phyloP scores from a whole-genome alignment of 2,797 vertebrate species.

The Melanotaenia trifasciata region DNA sequence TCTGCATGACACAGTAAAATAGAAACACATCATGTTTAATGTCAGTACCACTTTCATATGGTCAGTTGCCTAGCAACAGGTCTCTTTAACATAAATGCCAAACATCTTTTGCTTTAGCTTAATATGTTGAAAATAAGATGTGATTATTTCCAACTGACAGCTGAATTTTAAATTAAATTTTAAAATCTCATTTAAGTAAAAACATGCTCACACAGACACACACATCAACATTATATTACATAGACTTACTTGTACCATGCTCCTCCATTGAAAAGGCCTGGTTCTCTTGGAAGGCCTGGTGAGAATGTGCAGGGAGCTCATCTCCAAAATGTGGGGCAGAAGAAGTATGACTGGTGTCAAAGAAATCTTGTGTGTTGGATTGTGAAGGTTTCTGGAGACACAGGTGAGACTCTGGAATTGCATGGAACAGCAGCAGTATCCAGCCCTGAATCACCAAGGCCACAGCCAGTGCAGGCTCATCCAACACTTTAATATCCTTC shows the following conservation, averaged over 20 bases:
- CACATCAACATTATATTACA: slow-evolving; percentile 25
- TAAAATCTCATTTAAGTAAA: not conserved
- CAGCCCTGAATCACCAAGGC: slow-evolving; percentile 94
- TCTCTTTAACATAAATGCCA: slow-evolving; percentile 9
- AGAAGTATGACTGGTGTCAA: slow-evolving; percentile 88
- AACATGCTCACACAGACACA: slow-evolving; percentile 18
- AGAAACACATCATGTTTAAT: slow-evolving; percentile 9
- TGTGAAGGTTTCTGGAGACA: slow-evolving; percentile 87
- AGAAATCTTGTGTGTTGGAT: slow-evolving; percentile 90
- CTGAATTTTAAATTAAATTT: not conserved
- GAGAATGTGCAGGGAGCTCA: slow-evolving; percentile 86
- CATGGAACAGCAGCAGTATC: slow-evolving; percentile 94
- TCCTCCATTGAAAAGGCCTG: slow-evolving; percentile 96
- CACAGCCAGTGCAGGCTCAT: slow-evolving; percentile 92
- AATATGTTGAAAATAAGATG: slow-evolving; percentile 10
- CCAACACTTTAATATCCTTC: slow-evolving; percentile 81
- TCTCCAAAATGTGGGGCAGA: slow-evolving; percentile 87
- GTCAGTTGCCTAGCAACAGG: slow-evolving; percentile 53
- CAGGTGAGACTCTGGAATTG: slow-evolving; percentile 94
- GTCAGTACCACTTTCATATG: slow-evolving; percentile 21
- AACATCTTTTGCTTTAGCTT: slow-evolving; percentile 1
- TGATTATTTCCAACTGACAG: not conserved
- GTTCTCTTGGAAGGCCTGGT: slow-evolving; percentile 91
- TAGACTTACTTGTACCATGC: slow-evolving; percentile 89
- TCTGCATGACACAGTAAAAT: not conserved